Evolutionary conservation across 2,888 invertebrate species (phyloP), one percentile per base, ranked within the genome.

Genomic region (Drosophila sordidapex): DNA sequence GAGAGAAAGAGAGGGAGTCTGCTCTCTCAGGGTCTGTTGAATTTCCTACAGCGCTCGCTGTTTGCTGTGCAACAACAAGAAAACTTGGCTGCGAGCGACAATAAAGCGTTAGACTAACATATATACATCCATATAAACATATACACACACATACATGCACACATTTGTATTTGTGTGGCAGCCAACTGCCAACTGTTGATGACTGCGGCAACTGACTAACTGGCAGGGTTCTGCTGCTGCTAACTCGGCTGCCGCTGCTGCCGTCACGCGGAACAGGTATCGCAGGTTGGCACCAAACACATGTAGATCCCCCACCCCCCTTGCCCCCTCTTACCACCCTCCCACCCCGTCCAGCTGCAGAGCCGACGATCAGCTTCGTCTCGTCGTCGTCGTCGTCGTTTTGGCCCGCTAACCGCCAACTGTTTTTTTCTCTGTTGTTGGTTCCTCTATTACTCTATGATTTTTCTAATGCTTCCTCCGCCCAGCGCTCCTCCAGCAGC

Each of bases 271-370:
- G 87, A 87, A 87, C 87, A 87, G 87, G 87, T 87, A 89, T 87
- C 87, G 87, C 87, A 87, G 87, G 87, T 89, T 89, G 87, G 89
- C 80, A 87, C 87, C 78, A 87, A 87, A 81, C 86, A 86, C 87
- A 87, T 89, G 88, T 85, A 27, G 43, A 38, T 38, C 33, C n/a
- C 46, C 33, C 21, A 48, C 25, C 61, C 51, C 51, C 29, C 18
- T 31, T 10, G n/a, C 11, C 36, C 1, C 4, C 25, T 13, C 18
- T 35, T 13, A 56, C 13, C 38, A 38, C 54, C 65, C 33, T 38
- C 29, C 43, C 21, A 25, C 7, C 40, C 59, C 52, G 25, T 31
- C 5, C 57, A 74, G 61, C 79, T 62, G 74, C 79, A 59, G 56
- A 74, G 73, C 64, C 56, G 69, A 69, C 69, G 79, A 74, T 79